Base-by-base conservation (phyloP, 2,797 vertebrate species). In the Carduelis carduelis region DNA sequence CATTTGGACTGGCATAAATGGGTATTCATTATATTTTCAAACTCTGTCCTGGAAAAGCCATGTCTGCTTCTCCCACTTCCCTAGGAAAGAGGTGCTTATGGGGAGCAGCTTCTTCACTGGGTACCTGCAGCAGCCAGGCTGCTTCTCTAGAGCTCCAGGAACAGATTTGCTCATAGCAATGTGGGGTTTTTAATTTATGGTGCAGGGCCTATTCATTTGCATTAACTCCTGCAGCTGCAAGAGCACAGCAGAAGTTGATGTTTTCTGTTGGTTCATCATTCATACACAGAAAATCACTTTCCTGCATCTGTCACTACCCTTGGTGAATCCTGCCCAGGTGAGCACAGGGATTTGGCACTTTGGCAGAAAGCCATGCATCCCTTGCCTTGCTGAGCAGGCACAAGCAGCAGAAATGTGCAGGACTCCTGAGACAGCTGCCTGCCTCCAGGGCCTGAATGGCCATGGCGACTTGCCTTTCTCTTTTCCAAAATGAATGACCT, bases 401-500 rank as follows among this genome's bases (percentile, higher is more conserved):
- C 44, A 37, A 37, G 32, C 8, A 60, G 32, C 57, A 56, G 63
- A 79, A 82, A 41, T 1, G 8, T 5, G 1, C 27, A 55, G 76
- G 41, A 37, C 49, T 61, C 27, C 7, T 27, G 24, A 72, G 52
- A 34, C 14, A 71, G 11, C 28, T 0, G 0, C 47, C 55, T 68
- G 41, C 30, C 14, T 46, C n/a, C 26, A 35, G 47, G 50, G 41
- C 35, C 52, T 35, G 65, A 16, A 5, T 0, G 1, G 41, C 59
- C 50, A 8, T 2, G 23, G 23, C 64, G 20, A 5, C 32, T 28
- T 53, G 47, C 43, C 65, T 70, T 83, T 77, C 30, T 83, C 24
- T 17, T 12, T 49, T 64, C 37, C 76, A 56, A 18, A 66, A 60
- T 13, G 41, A 69, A 27, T 0, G 0, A 11, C 30, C 15, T 69